These are phyloP conservation scores for Cyanoderma ruficeps DNA, from an alignment of 2,113 vertebrate species.

Conservation along the genomic window DNA sequence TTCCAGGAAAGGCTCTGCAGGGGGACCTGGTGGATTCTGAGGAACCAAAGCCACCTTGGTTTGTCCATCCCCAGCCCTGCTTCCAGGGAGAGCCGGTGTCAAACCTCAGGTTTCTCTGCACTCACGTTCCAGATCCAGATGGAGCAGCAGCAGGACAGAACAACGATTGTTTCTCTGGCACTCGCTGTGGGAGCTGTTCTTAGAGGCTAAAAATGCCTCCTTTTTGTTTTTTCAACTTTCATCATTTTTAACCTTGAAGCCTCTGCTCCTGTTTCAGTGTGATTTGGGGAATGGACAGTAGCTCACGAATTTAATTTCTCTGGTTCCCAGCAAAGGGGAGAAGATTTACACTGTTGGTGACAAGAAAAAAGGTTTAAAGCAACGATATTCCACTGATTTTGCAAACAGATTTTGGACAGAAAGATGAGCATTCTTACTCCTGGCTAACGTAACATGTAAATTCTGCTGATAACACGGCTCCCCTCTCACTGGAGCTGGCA, in stretches of 20 bases:
- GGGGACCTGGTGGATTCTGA: not conserved
- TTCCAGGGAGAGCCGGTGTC: not conserved
- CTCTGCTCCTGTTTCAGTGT: not conserved
- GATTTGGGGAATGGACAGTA: not conserved
- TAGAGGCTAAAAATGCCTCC: not conserved
- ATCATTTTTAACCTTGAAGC: not conserved
- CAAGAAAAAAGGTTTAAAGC: constrained; percentile 27
- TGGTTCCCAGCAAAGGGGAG: not conserved
- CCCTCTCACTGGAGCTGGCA: constrained; percentile 46
- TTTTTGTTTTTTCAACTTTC: not conserved
- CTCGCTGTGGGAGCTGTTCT: not conserved
- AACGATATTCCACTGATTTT: constrained; percentile 58
- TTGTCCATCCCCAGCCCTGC: not conserved
- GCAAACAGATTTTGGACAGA: constrained; percentile 66
- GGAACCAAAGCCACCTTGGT: not conserved
- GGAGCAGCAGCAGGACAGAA: not conserved
- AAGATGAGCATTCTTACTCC: constrained; percentile 72
- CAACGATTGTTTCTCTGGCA: not conserved
- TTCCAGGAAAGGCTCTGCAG: not conserved
- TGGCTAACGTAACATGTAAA: constrained; percentile 75
- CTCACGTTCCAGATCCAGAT: not conserved
- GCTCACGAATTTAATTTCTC: not conserved
- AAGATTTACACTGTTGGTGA: not conserved
- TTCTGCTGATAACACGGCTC: constrained; percentile 68
- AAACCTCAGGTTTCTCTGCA: not conserved